Conservation (phyloP, 2,113 vertebrate genomes). For the Tragelaphus scriptus region DNA sequence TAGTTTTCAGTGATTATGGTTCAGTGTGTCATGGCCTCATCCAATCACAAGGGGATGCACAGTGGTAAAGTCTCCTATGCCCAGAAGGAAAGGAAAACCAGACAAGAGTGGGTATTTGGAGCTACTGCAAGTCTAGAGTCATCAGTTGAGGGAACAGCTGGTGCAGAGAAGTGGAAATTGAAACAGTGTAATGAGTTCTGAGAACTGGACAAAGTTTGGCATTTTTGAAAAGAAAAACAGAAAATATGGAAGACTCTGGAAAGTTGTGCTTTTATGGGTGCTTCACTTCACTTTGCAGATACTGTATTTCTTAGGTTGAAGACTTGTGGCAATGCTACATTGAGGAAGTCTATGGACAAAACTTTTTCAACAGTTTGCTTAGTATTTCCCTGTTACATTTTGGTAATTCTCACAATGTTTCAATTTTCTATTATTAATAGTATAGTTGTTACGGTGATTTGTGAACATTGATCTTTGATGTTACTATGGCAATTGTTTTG, state of each 20-base stretch:
- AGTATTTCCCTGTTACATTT: background rate
- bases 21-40: background rate
- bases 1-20: no score
- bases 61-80: no score
- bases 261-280: background rate
- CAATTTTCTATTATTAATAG: background rate
- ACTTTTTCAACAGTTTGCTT: background rate
- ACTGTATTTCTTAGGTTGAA: background rate
- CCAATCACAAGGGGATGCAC: background rate
- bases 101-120: background rate
- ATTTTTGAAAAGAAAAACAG: background rate
- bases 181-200: background rate
- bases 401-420: background rate
- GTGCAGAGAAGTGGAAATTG: background rate
- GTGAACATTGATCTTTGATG: background rate
- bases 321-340: accelerated
- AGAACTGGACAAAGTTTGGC: background rate
- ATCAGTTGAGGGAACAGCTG: accelerated
- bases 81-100: background rate
- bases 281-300: background rate
- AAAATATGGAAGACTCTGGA: background rate
- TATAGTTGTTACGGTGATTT: background rate
- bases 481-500: background rate
- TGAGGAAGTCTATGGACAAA: background rate
- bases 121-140: background rate